These are phyloP conservation scores for Scrobipalpa costella DNA, from an alignment of 2,888 invertebrate species.

Conservation along the genomic window DNA sequence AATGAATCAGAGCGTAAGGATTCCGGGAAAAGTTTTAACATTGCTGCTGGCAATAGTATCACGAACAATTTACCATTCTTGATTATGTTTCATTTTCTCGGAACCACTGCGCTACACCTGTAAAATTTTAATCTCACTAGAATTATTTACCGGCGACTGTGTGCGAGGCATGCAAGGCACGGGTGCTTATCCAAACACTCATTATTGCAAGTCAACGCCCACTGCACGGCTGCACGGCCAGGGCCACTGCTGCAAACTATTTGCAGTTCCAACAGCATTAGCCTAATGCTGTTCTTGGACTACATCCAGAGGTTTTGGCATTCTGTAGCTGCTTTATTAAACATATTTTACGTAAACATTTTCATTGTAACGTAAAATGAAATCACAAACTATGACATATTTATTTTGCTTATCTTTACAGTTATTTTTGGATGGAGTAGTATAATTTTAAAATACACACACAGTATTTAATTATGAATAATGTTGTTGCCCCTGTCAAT, in stretches of 20 bases:
- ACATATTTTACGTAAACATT: background rate
- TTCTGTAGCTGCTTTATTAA: background rate
- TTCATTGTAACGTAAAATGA: background rate
- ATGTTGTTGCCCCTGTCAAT: slow-evolving; percentile 5
- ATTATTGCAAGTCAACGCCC: background rate
- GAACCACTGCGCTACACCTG: slow-evolving; percentile 4
- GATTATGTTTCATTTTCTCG: background rate
- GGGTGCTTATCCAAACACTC: slow-evolving; percentile 1
- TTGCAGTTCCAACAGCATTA: slow-evolving; percentile 22
- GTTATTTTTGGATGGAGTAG: too few relatives aligned
- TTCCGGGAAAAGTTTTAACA: slow-evolving; percentile 1
- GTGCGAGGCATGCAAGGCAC: background rate
- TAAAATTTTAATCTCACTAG: background rate
- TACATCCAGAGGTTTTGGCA: slow-evolving; percentile 11
- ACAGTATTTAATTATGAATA: background rate
- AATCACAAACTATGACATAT: background rate
- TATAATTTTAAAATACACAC: background rate
- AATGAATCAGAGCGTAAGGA: slow-evolving; percentile 5
- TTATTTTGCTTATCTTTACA: background rate
- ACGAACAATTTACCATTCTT: slow-evolving; percentile 3
- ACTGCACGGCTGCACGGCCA: background rate
- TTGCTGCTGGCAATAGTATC: background rate
- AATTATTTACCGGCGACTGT: background rate
- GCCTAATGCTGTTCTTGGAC: slow-evolving; percentile 25
- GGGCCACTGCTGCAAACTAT: slow-evolving; percentile 2